Evolutionary conservation across 1,140 invertebrate species (phyloP).

Genomic region (Cryptotermes secundus): DNA sequence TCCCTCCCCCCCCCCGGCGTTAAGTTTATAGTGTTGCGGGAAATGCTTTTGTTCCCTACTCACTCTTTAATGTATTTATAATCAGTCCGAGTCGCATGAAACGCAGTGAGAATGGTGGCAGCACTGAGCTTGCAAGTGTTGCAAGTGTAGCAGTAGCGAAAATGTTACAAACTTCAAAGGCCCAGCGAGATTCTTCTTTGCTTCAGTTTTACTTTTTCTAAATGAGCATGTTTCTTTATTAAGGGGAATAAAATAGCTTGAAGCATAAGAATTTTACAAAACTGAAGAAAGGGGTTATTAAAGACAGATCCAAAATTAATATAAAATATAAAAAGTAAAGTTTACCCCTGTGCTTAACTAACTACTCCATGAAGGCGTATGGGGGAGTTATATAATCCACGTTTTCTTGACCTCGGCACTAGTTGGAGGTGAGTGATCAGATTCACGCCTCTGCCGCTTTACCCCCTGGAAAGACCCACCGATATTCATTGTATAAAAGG

Average conservation of each 20-base stretch:
- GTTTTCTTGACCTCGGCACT: no score
- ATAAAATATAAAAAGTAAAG: no score
- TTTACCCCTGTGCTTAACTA: no score
- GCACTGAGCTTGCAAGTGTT: neutral
- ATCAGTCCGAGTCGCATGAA: neutral
- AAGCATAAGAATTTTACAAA: neutral
- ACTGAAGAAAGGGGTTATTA: no score
- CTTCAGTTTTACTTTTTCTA: neutral
- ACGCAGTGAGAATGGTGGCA: neutral
- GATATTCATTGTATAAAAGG: no score
- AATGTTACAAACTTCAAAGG: neutral
- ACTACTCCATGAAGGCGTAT: no score
- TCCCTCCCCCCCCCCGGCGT: neutral
- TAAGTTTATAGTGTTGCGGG: neutral
- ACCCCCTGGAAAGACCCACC: no score
- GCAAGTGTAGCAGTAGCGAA: neutral
- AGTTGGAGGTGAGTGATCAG: no score
- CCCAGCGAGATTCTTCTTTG: neutral
- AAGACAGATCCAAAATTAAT: no score
- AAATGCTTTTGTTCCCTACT: neutral
- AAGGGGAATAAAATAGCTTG: neutral
- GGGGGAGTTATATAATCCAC: no score
- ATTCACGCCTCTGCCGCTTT: no score
- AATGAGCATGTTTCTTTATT: neutral
- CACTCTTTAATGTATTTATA: slow-evolving; percentile 19